phyloP scores from a whole-genome alignment of 2,113 vertebrate species.

The Etheostoma spectabile region DNA sequence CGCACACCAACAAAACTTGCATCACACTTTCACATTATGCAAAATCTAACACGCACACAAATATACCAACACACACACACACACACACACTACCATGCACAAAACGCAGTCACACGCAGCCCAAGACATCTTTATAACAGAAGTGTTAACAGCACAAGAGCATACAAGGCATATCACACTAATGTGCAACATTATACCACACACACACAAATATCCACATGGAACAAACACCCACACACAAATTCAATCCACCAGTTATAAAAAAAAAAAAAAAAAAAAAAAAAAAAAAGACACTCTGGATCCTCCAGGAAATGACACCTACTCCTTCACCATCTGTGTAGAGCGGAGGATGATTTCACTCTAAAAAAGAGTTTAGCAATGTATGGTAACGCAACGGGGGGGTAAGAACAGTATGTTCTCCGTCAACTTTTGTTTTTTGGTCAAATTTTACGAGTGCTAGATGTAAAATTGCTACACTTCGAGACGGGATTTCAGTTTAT shows the following conservation, averaged over 20 bases:
- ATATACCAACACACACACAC: conserved; percentile 60
- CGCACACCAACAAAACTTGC: conserved; percentile 52
- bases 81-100: conserved; percentile 57
- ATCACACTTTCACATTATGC: conserved; percentile 72
- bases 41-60: conserved; percentile 58
- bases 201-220: conserved; percentile 63
- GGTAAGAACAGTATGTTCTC: too few relatives aligned
- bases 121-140: conserved; percentile 61
- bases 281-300: conserved; percentile 31
- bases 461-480: too few relatives aligned
- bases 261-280: conserved; percentile 57
- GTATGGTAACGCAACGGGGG: too few relatives aligned
- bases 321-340: conserved; percentile 41
- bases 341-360: neutral
- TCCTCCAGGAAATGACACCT: conserved; percentile 33
- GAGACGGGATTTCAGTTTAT: too few relatives aligned
- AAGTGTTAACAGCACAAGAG: conserved; percentile 68
- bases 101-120: conserved; percentile 68
- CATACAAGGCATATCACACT: conserved; percentile 76
- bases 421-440: too few relatives aligned
- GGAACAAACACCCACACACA: conserved; percentile 70
- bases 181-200: conserved; percentile 73
- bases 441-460: too few relatives aligned
- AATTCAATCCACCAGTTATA: conserved; percentile 73
- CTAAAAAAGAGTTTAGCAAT: neutral